Conservation (phyloP, 2,888 invertebrate genomes). For the Microdon myrmicae region DNA sequence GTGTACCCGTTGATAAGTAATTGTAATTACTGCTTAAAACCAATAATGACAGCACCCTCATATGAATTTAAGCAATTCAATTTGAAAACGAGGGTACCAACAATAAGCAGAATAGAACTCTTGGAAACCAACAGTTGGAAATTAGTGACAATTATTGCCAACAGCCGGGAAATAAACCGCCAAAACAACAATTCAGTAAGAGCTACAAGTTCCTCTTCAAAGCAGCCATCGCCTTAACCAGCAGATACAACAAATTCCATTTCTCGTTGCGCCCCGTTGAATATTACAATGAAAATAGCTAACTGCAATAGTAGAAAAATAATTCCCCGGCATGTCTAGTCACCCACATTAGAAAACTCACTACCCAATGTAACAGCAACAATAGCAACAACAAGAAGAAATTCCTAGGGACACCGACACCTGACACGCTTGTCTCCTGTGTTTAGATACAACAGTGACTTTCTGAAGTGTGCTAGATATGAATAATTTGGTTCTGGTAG, state of each 20-base stretch:
- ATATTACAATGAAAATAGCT: slow-evolving; percentile 37
- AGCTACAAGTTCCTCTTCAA: slow-evolving; percentile 1
- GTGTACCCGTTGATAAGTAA: no score
- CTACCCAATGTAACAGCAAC: slow-evolving; percentile 2
- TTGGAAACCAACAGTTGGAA: no score
- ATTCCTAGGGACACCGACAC: no score
- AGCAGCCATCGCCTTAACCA: slow-evolving; percentile 13
- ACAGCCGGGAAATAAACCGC: no score
- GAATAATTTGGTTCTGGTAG: slow-evolving; percentile 48
- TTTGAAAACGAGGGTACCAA: no score
- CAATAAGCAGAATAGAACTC: no score
- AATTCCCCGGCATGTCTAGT: slow-evolving; percentile 17
- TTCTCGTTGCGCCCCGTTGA: slow-evolving; percentile 41
- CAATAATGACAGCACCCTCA: no score
- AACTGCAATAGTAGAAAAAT: slow-evolving; percentile 11
- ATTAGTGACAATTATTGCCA: no score
- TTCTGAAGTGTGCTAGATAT: slow-evolving; percentile 46
- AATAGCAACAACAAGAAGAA: slow-evolving; percentile 11
- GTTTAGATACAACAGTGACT: slow-evolving; percentile 33
- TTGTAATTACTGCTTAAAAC: no score
- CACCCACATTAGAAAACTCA: slow-evolving; percentile 42
- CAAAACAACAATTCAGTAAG: no score
- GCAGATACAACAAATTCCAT: slow-evolving; percentile 25
- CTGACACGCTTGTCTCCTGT: slow-evolving; percentile 43
- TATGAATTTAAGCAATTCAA: no score